Conservation (phyloP, 2,113 vertebrate genomes). For the Salvelinus fontinalis region DNA sequence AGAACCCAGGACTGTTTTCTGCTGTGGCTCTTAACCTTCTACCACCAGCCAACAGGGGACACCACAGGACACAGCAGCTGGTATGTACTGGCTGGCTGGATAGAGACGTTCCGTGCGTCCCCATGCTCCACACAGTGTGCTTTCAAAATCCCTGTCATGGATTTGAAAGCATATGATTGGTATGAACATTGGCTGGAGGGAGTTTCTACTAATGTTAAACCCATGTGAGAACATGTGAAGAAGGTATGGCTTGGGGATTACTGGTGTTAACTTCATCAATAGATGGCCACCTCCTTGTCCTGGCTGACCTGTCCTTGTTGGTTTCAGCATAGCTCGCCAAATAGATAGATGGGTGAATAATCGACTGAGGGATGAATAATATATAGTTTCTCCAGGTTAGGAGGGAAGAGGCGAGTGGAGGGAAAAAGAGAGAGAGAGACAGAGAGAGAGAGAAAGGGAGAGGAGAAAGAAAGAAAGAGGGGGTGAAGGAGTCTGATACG, state of each 20-base stretch:
- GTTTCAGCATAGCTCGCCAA: slow-evolving; percentile 19
- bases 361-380: slow-evolving; percentile 64
- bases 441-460: neutral
- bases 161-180: no score
- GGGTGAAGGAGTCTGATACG: slow-evolving; percentile 50
- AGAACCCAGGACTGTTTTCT: slow-evolving; percentile 64
- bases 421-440: slow-evolving; percentile 31
- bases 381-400: slow-evolving; percentile 45
- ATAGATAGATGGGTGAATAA: slow-evolving; percentile 25
- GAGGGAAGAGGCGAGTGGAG: slow-evolving; percentile 27
- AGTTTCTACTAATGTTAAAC: no score
- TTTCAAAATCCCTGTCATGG: no score
- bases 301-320: slow-evolving; percentile 5
- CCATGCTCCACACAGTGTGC: no score
- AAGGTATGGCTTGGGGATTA: no score
- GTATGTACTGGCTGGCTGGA: slow-evolving; percentile 70
- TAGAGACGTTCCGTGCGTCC: slow-evolving; percentile 46
- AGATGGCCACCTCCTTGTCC: neutral
- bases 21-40: slow-evolving; percentile 89
- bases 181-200: no score
- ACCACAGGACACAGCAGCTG: slow-evolving; percentile 73
- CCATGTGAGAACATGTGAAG: no score
- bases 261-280: no score
- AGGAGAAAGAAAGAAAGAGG: neutral
- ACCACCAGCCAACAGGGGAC: slow-evolving; percentile 83